Base-by-base conservation (phyloP, 92 coral and sea anemone species). In the Micromussa lordhowensis region DNA sequence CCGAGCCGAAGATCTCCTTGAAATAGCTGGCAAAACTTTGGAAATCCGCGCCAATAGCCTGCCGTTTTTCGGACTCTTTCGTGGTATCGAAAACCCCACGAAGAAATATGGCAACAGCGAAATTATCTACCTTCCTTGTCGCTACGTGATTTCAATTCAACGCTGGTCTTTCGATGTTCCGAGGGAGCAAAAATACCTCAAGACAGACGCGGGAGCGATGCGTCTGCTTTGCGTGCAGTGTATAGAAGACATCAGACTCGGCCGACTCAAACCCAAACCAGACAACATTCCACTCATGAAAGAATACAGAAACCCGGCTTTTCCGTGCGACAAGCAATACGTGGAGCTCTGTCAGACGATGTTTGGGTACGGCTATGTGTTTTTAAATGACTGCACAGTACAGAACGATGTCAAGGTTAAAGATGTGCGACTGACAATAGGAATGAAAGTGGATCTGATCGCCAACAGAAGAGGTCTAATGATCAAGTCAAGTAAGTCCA, bases 111-210 rank as follows among this genome's bases (percentile, higher is more conserved):
- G 96, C 29, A 88, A 95, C 66, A 95, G 89, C 80, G 96, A 95
- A 58, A 68, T 87, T 64, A 88, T 96, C 1, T 91, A 88, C 40
- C 85, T 96, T 31, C 99, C 99, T n/a, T 96, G 95, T 61, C 88
- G 91, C 59, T 93, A 94, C 54, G 91, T 95, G 1, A 87, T 95
- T 35, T 96, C 99, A 76, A 87, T 93, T 24, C 99, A 96, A 81
- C 89, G 92, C 68, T 96, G 99, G 99, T 96, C 98, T 10, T 96
- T 96, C 83, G 98, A 96, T 76, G 78, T 96, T 53, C 88, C 91
- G 9, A 89, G 96, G 77, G 99, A 96, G 79, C 96, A 92, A 75
- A 93, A 88, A 54, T 84, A 85, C 9, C 84, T 96, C 7, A 90
- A 88, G 58, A 92, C 99, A 12, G 98, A 96, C 13, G 95, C 94